phyloP scores from a whole-genome alignment of 1,140 invertebrate genomes.

The Drosophila yakuba region DNA sequence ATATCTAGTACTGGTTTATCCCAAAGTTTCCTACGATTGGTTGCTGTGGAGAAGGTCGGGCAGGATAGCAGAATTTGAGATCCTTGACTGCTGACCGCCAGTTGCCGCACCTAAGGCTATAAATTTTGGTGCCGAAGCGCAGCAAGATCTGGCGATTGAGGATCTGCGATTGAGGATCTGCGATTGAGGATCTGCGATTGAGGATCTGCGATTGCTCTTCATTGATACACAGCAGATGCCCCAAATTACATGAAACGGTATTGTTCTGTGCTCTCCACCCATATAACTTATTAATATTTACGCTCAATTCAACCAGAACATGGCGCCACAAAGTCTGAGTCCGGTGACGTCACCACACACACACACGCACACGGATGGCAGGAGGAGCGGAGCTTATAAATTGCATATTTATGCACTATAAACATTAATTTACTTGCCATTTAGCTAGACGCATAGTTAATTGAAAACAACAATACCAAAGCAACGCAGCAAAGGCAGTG shows the following conservation, averaged over 20 bases:
- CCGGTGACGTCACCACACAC: slow-evolving; percentile 10
- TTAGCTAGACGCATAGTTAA: slow-evolving; percentile 76
- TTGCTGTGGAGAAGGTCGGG: slow-evolving; percentile 4
- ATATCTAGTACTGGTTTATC: not conserved
- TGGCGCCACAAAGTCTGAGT: slow-evolving; percentile 15
- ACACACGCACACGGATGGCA: slow-evolving; percentile 5
- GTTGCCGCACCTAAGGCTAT: slow-evolving; percentile 19
- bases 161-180: slow-evolving; percentile 11
- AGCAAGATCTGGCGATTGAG: not conserved
- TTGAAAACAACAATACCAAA: slow-evolving; percentile 71
- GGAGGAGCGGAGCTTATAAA: slow-evolving; percentile 43
- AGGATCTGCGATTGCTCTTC: slow-evolving; percentile 8
- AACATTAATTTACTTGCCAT: slow-evolving; percentile 79
- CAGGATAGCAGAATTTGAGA: slow-evolving; percentile 17
- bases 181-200: too few relatives aligned
- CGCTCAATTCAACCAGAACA: slow-evolving; percentile 22
- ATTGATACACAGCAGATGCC: slow-evolving; percentile 8
- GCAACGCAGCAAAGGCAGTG: slow-evolving; percentile 27
- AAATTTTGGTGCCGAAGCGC: slow-evolving; percentile 21
- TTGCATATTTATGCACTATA: slow-evolving; percentile 77
- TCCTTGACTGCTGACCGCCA: slow-evolving; percentile 23
- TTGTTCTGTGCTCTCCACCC: not conserved
- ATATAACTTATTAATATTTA: slow-evolving; percentile 27
- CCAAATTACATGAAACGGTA: not conserved
- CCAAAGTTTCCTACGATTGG: not conserved